Base-by-base conservation (phyloP, 2,888 invertebrate genomes). In the Timema cristinae region DNA sequence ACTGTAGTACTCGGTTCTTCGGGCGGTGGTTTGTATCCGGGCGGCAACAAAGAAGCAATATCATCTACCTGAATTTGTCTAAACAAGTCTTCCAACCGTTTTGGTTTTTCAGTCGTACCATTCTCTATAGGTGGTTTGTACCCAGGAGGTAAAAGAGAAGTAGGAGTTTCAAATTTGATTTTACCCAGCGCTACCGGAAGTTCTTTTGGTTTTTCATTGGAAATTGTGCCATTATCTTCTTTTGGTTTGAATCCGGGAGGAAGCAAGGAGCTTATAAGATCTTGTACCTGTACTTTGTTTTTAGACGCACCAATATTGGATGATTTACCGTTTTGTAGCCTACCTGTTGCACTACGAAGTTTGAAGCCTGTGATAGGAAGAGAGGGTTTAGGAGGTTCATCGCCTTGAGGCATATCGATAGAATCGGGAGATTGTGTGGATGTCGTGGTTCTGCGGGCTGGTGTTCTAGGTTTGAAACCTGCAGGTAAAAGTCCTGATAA, bases 41-140 rank as follows among this genome's bases (percentile, higher is more conserved):
- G 86, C n/a, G 91, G 91, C 74, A 91, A 81, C 67, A 90, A 84
- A 75, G 88, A 86, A 77, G 83, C 86, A 0, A 88, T 77, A 76
- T 88, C 87, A 76, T 87, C 87, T 63, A 84, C 82, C 77, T 86
- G 84, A 10, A 85, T 81, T 79, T 86, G 83, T 77, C 82, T 81
- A 66, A 84, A 79, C 48, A 84, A 68, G 71, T 84, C 84, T 74
- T 85, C 85, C n/a, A 68, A 52, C 7, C 47, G 52, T 50, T 71
- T 71, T 4, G 50, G 50, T 50, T 63, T 63, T 63, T 63, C 63
- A 11, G 63, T 63, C 11, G 63, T 63, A 63, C 32, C n/a, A 7
- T 63, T 48, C 13, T 63, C 63, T 63, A 48, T 63, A 10, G 63
- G 32, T 5, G 63, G 63, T 49, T 72, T 68, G 54, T 67, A 75